phyloP scores from a whole-genome alignment of 2,888 invertebrate species.

The Automeris io region DNA sequence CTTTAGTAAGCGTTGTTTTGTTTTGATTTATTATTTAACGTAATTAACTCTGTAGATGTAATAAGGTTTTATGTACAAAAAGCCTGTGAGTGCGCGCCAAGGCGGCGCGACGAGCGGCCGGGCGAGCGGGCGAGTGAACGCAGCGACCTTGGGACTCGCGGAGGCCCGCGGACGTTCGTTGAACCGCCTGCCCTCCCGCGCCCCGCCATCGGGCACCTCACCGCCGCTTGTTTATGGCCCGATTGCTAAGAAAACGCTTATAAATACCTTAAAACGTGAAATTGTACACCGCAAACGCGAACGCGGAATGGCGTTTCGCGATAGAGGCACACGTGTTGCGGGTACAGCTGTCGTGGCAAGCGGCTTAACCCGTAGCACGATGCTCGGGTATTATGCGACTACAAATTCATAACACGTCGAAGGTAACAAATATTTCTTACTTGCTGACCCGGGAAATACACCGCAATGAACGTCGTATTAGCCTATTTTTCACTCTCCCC shows the following conservation, averaged over 20 bases:
- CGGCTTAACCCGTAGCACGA: neutral
- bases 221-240: conserved; percentile 55
- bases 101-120: conserved; percentile 27
- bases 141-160: conserved; percentile 71
- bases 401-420: no score
- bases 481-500: no score
- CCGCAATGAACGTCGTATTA: no score
- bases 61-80: no score
- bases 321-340: neutral
- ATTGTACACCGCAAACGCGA: neutral
- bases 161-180: conserved; percentile 74
- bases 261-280: neutral
- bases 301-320: neutral
- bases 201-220: conserved; percentile 13
- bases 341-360: neutral
- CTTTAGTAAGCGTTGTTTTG: no score
- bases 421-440: no score
- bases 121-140: conserved; percentile 48
- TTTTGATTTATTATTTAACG: no score
- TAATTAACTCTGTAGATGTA: no score
- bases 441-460: no score
- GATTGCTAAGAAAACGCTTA: conserved; percentile 50
- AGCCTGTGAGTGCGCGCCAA: conserved; percentile 21
- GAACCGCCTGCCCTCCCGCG: conserved; percentile 39
- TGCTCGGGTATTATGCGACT: neutral